These are phyloP conservation scores for Paedocypris micromegethes DNA, from an alignment of 2,797 vertebrate species.

Conservation along the genomic window DNA sequence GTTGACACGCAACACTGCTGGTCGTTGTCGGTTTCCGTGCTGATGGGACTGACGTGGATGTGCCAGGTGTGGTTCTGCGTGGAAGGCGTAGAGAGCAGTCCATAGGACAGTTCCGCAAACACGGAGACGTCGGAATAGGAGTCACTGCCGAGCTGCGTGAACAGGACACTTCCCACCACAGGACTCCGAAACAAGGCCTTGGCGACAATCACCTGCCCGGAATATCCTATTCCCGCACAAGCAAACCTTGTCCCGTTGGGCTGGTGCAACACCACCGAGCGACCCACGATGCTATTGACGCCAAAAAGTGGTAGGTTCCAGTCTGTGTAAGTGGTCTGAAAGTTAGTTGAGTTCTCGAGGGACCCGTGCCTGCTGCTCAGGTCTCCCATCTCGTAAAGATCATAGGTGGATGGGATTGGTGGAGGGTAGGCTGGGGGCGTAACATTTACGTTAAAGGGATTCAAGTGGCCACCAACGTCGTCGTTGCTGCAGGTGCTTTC, in stretches of 20 bases:
- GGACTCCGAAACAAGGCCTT: slow-evolving; percentile 60
- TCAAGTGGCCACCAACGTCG: slow-evolving; percentile 70
- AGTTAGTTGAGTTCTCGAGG: slow-evolving; percentile 41
- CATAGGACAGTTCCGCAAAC: slow-evolving; percentile 67
- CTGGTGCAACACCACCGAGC: slow-evolving; percentile 70
- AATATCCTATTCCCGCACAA: slow-evolving; percentile 68
- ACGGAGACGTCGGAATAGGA: slow-evolving; percentile 71
- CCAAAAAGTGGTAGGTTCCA: slow-evolving; percentile 77
- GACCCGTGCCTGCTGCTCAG: slow-evolving; percentile 68
- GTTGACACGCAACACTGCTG: slow-evolving; percentile 57
- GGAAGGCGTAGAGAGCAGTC: slow-evolving; percentile 41
- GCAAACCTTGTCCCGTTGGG: slow-evolving; percentile 50
- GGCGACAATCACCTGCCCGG: slow-evolving; percentile 60
- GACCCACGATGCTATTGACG: slow-evolving; percentile 73
- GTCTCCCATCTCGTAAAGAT: slow-evolving; percentile 70
- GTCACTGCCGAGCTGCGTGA: slow-evolving; percentile 63
- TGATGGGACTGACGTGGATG: slow-evolving; percentile 67
- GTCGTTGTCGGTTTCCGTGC: slow-evolving; percentile 65
- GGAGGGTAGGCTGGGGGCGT: slow-evolving; percentile 55
- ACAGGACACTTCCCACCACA: slow-evolving; percentile 67
- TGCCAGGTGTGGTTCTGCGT: slow-evolving; percentile 75
- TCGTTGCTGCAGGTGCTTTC: slow-evolving; percentile 62
- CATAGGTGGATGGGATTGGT: slow-evolving; percentile 62
- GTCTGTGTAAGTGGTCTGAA: slow-evolving; percentile 54
- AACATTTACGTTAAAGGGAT: slow-evolving; percentile 63